Percentiles rank a stretch among this genome's conserved stretches.
Evolutionary conservation across 2,797 vertebrate species (phyloP).

Genomic region (Malurus splendens): DNA sequence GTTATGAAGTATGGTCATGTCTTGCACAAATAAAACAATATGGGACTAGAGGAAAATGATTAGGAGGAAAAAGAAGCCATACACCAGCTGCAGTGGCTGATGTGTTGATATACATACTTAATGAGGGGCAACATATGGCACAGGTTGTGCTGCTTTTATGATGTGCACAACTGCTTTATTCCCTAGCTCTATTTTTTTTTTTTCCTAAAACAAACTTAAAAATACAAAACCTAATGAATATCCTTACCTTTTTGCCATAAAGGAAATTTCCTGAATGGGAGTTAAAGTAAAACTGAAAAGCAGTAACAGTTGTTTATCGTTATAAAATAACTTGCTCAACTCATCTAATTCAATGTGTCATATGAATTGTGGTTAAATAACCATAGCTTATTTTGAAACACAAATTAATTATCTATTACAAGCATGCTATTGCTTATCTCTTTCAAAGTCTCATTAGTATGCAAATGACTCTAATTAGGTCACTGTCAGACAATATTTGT

Average conservation of each 20-base stretch:
- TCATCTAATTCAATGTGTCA: slow-evolving; percentile 64
- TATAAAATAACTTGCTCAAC: slow-evolving; percentile 57
- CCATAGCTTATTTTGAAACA: slow-evolving; percentile 72
- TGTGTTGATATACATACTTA: not conserved
- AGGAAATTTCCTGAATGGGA: not conserved
- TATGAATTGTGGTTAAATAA: slow-evolving; percentile 69
- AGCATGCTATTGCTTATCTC: slow-evolving; percentile 71
- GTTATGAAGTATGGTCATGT: not conserved
- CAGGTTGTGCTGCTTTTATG: not conserved
- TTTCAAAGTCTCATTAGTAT: slow-evolving; percentile 76
- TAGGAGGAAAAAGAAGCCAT: not conserved
- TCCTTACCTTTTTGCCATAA: not conserved
- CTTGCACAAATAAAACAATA: not conserved
- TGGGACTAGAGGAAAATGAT: not conserved
- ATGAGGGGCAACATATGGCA: not conserved
- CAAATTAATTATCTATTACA: slow-evolving; percentile 78
- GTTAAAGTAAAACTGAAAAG: slow-evolving; percentile 55
- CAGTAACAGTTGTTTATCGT: slow-evolving; percentile 48
- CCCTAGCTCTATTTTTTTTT: not conserved
- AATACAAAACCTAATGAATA: slow-evolving; percentile 22
- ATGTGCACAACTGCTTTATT: not conserved
- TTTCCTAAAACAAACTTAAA: not conserved
- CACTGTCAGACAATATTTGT: slow-evolving; percentile 74
- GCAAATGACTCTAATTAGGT: slow-evolving; percentile 79
- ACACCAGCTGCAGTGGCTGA: not conserved